Conservation (phyloP, 2,888 invertebrate genomes). For the Labia minor region DNA sequence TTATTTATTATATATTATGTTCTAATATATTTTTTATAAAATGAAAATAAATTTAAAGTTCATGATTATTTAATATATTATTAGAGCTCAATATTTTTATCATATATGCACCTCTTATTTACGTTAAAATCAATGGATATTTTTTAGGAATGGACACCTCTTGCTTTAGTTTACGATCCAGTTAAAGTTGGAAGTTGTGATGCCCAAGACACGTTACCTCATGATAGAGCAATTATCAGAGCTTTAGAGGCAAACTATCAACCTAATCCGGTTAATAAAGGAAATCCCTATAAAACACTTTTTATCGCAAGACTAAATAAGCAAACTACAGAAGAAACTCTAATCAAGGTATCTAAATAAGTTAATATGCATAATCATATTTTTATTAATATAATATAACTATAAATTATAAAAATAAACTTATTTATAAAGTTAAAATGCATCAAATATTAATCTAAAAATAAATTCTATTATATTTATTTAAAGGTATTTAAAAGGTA, state of each 20-base stretch:
- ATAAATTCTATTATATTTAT: slow-evolving; percentile 20
- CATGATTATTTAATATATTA: too few relatives aligned
- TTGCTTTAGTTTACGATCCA: slow-evolving; percentile 59
- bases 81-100: too few relatives aligned
- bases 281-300: slow-evolving; percentile 58
- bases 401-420: too few relatives aligned
- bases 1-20: too few relatives aligned
- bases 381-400: background rate
- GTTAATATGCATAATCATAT: slow-evolving; percentile 13
- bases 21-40: too few relatives aligned
- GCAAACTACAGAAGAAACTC: slow-evolving; percentile 49
- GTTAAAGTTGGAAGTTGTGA: slow-evolving; percentile 78
- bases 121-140: too few relatives aligned
- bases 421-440: background rate
- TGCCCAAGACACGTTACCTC: slow-evolving; percentile 71
- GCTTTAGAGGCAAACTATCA: slow-evolving; percentile 56
- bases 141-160: slow-evolving; percentile 40
- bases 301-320: slow-evolving; percentile 65
- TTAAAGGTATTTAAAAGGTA: slow-evolving; percentile 51
- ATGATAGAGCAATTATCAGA: slow-evolving; percentile 63
- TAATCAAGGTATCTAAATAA: slow-evolving; percentile 35
- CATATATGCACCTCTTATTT: too few relatives aligned
- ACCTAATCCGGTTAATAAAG: slow-evolving; percentile 53
- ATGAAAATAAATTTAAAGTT: too few relatives aligned
- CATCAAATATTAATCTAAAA: background rate